These are phyloP conservation scores for Phymorhynchus buccinoides DNA, from an alignment of 1,140 invertebrate genomes.

Conservation along the genomic window DNA sequence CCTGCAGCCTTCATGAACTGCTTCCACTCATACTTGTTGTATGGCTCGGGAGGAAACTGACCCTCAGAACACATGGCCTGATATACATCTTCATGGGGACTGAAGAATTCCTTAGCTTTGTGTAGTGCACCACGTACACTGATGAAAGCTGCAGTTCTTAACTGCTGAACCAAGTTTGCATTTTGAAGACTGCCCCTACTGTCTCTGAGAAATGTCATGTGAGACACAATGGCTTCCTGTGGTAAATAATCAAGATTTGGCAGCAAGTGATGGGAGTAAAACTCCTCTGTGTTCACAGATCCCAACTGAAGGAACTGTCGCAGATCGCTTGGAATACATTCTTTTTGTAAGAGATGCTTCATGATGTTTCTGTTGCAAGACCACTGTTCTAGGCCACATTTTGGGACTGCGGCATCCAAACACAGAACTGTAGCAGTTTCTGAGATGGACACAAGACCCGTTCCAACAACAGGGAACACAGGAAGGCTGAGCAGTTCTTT, in stretches of 20 bases:
- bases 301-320: not conserved
- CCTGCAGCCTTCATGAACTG: slow-evolving; percentile 1
- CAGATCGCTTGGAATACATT: not conserved
- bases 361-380: not conserved
- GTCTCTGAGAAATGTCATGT: slow-evolving; percentile 1
- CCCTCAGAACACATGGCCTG: not conserved
- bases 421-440: not conserved
- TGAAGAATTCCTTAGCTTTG: slow-evolving; percentile 28
- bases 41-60: slow-evolving; percentile 21
- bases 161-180: not conserved
- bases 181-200: not conserved
- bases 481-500: slow-evolving; percentile 13
- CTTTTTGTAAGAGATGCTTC: not conserved
- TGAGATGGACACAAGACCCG: not conserved
- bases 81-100: not conserved
- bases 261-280: not conserved
- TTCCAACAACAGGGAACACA: slow-evolving; percentile 15
- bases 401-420: not conserved
- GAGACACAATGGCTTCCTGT: not conserved
- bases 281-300: not conserved
- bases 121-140: not conserved
- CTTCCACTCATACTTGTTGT: not conserved
- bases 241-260: not conserved
- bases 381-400: slow-evolving; percentile 1
- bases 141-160: slow-evolving; percentile 11